Percentiles rank a stretch among this genome's conserved stretches.
These are phyloP conservation scores for Diprion similis DNA, from an alignment of 1,140 invertebrate genomes.

Conservation along the genomic window DNA sequence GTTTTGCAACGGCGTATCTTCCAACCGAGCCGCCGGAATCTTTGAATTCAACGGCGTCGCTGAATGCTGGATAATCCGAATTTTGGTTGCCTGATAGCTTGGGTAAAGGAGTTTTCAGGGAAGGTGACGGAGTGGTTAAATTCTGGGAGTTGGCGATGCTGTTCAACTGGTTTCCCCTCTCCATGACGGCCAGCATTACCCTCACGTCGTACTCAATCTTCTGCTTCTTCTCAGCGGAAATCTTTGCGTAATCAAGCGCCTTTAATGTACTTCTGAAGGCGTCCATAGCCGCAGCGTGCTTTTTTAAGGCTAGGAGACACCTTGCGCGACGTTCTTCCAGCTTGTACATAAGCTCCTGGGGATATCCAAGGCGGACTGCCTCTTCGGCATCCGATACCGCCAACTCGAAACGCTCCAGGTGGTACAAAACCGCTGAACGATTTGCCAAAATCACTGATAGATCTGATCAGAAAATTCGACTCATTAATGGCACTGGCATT, in stretches of 20 bases:
- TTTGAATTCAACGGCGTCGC: conserved; percentile 64
- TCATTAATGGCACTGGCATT: not conserved
- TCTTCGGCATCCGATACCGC: conserved; percentile 75
- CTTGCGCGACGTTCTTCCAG: conserved; percentile 77
- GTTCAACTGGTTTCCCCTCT: conserved; percentile 61
- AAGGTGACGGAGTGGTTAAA: conserved; percentile 32
- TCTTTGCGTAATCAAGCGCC: conserved; percentile 68
- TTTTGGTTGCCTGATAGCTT: conserved; percentile 57
- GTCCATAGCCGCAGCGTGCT: conserved; percentile 71
- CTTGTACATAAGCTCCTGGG: conserved; percentile 77
- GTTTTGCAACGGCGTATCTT: conserved; percentile 69
- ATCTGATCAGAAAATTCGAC: conserved; percentile 51
- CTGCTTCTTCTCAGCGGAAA: conserved; percentile 70
- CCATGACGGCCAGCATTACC: conserved; percentile 75
- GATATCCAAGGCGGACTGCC: conserved; percentile 75
- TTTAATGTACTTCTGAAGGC: conserved; percentile 71
- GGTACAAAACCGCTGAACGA: conserved; percentile 85
- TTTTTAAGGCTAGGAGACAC: conserved; percentile 77
- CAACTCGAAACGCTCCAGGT: conserved; percentile 74
- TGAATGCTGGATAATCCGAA: conserved; percentile 64
- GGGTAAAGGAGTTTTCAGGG: conserved; percentile 41
- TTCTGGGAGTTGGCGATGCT: conserved; percentile 42
- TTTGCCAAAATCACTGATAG: conserved; percentile 83
- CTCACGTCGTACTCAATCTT: conserved; percentile 74
- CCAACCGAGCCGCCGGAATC: conserved; percentile 59